A percentile compares a stretch with the other conserved stretches of the same genome.
Evolutionary conservation across 2,113 vertebrate genomes (phyloP).

Genomic region (Euleptes europaea): DNA sequence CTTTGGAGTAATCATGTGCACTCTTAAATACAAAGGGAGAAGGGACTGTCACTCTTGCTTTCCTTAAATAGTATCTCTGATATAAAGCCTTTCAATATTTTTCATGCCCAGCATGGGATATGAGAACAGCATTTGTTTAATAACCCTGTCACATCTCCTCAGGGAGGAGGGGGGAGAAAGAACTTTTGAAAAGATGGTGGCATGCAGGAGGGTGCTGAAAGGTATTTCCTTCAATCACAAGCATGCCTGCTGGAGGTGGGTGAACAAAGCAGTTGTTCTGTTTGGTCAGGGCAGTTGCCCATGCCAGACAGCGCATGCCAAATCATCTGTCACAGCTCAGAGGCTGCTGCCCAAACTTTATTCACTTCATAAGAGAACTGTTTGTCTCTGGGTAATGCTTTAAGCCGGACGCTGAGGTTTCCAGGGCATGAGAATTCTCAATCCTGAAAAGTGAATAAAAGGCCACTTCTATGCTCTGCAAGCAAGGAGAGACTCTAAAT

Average conservation of each 20-base stretch:
- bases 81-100: slow-evolving; percentile 4
- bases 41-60: neutral
- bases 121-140: neutral
- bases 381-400: slow-evolving; percentile 65
- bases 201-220: slow-evolving; percentile 13
- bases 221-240: slow-evolving; percentile 30
- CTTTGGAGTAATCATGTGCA: neutral
- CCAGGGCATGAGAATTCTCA: slow-evolving; percentile 73
- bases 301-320: slow-evolving; percentile 50
- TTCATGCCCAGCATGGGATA: slow-evolving; percentile 2
- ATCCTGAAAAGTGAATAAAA: slow-evolving; percentile 62
- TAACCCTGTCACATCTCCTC: neutral
- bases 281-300: slow-evolving; percentile 6
- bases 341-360: slow-evolving; percentile 48
- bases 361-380: slow-evolving; percentile 51
- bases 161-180: neutral
- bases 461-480: slow-evolving; percentile 49
- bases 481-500: slow-evolving; percentile 40
- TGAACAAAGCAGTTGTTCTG: slow-evolving; percentile 57
- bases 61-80: neutral
- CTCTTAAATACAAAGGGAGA: neutral
- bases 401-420: slow-evolving; percentile 54
- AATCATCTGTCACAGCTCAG: slow-evolving; percentile 28
- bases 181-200: slow-evolving; percentile 28
- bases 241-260: neutral